Conservation (phyloP, 2,797 vertebrate genomes). For the Miichthys miiuy region DNA sequence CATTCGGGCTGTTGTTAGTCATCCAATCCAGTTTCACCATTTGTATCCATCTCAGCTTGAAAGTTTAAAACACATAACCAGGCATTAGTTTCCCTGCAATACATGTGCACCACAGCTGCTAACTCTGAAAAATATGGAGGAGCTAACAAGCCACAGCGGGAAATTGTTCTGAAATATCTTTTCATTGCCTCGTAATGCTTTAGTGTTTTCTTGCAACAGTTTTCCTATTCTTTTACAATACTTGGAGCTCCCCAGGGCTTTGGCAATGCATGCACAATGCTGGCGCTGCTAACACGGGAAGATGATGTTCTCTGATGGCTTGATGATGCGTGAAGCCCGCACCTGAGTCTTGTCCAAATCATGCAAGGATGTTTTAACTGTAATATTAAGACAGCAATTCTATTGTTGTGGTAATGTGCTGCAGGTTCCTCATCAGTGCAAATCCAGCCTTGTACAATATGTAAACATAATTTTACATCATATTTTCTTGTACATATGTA, state of each 20-base stretch:
- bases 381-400: neutral
- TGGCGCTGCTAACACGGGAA: neutral
- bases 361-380: constrained; percentile 16
- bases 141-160: neutral
- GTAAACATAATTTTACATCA: neutral
- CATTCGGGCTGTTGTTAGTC: constrained; percentile 17
- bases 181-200: neutral
- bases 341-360: constrained; percentile 34
- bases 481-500: neutral
- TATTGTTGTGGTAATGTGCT: neutral
- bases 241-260: neutral
- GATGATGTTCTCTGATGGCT: constrained; percentile 29
- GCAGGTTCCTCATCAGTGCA: neutral
- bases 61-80: constrained; percentile 13
- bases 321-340: constrained; percentile 43
- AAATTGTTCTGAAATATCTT: neutral
- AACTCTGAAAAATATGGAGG: neutral
- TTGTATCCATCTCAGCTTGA: constrained; percentile 1
- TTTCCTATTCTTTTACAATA: neutral
- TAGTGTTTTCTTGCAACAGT: neutral
- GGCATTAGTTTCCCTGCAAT: neutral
- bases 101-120: constrained; percentile 17
- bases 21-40: neutral
- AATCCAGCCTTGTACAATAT: neutral
- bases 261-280: neutral